These are phyloP conservation scores for Scatophagus argus DNA, from an alignment of 2,113 vertebrate genomes.

Conservation along the genomic window DNA sequence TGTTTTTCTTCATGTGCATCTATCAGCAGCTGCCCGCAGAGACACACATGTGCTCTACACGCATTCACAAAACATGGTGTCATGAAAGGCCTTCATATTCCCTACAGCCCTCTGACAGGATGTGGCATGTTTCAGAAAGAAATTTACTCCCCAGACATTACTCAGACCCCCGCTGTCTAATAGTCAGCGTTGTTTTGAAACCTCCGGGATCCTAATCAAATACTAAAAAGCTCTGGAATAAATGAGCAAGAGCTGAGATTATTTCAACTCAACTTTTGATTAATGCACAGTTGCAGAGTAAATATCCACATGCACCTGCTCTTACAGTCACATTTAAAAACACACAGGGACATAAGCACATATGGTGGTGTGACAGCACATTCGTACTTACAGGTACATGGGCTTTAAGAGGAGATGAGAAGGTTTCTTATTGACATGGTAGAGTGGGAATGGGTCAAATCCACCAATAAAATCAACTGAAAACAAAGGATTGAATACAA, in stretches of 20 bases:
- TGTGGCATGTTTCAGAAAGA: constrained; percentile 49
- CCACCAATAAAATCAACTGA: constrained; percentile 99
- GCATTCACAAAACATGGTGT: not conserved
- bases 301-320: constrained; percentile 13
- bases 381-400: constrained; percentile 91
- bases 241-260: not conserved
- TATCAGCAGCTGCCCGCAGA: not conserved
- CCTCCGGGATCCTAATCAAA: not conserved
- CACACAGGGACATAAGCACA: constrained; percentile 15
- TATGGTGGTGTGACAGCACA: constrained; percentile 36
- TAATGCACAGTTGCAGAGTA: not conserved
- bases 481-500: constrained; percentile 79
- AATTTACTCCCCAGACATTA: constrained; percentile 29
- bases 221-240: not conserved
- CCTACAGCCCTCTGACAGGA: constrained; percentile 49
- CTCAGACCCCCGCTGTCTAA: constrained; percentile 7
- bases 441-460: constrained; percentile 96
- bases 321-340: not conserved
- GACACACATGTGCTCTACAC: not conserved
- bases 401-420: constrained; percentile 93
- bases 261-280: not conserved
- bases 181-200: constrained; percentile 4
- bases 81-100: constrained; percentile 15
- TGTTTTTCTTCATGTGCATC: constrained; percentile 26
- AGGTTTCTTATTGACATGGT: constrained; percentile 96